These are phyloP conservation scores for Lophotriccus pileatus DNA, from an alignment of 2,797 vertebrate species.

Conservation along the genomic window DNA sequence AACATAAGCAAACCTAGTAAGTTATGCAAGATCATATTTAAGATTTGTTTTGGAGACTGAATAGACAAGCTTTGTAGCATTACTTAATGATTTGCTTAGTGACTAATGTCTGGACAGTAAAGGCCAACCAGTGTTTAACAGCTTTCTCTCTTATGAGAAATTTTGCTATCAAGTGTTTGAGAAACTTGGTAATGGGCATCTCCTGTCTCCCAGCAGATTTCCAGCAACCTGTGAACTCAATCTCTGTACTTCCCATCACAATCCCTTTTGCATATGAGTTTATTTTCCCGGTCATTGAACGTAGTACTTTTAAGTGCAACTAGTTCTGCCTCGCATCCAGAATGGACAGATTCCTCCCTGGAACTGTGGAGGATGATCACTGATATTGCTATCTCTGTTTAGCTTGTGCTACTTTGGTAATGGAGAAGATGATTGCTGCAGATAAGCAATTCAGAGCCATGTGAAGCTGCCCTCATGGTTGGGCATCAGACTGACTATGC, in stretches of 20 bases:
- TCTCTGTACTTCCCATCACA: neutral
- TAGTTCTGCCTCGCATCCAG: neutral
- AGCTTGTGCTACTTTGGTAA: neutral
- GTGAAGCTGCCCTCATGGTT: neutral
- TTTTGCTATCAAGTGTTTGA: neutral
- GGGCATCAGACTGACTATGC: accelerated
- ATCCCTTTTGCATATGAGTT: neutral
- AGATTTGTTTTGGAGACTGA: neutral
- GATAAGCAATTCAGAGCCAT: neutral
- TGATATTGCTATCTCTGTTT: neutral
- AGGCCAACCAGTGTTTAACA: neutral
- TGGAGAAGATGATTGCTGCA: neutral
- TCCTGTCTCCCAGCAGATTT: neutral
- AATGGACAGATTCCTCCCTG: neutral
- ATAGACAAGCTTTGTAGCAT: neutral
- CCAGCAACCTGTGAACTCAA: neutral
- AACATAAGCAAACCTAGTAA: neutral
- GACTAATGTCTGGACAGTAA: neutral
- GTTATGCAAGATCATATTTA: neutral
- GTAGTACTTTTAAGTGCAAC: neutral
- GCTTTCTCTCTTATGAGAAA: neutral
- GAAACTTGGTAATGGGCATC: neutral
- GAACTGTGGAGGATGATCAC: neutral
- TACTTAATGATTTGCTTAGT: neutral
- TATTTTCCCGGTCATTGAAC: neutral